Evolutionary conservation across 1,140 invertebrate species (phyloP).

Genomic region (Pteromalus puparum): DNA sequence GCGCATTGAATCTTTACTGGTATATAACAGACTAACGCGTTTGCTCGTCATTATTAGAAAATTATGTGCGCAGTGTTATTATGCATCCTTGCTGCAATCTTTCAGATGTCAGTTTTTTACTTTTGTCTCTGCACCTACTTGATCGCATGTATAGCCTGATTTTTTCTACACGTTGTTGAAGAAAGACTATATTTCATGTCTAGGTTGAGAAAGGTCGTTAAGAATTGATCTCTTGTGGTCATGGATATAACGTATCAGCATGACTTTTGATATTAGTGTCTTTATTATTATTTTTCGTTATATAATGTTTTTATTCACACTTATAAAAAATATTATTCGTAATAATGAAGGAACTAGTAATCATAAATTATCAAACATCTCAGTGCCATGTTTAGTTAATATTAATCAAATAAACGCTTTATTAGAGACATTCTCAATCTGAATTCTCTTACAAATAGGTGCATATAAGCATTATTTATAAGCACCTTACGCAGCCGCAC

Average conservation of each 20-base stretch:
- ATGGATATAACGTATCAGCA: too few species aligned
- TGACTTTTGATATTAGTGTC: background rate
- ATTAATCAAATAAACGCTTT: background rate
- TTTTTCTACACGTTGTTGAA: too few species aligned
- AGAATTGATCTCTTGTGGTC: too few species aligned
- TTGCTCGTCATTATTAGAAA: background rate
- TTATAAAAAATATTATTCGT: too few species aligned
- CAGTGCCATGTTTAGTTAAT: background rate
- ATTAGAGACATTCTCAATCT: background rate
- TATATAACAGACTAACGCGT: background rate
- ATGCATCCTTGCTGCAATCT: conserved; percentile 1
- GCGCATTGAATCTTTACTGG: background rate
- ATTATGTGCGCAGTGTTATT: background rate
- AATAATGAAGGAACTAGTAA: too few species aligned
- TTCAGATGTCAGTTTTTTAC: background rate
- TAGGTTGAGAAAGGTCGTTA: background rate
- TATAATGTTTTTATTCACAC: too few species aligned
- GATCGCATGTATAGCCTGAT: too few species aligned
- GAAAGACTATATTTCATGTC: background rate
- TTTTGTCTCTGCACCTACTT: conserved; percentile 7
- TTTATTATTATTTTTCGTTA: too few species aligned
- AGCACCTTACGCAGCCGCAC: background rate
- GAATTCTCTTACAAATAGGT: background rate
- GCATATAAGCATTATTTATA: conserved; percentile 21
- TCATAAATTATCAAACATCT: background rate